phyloP scores from a whole-genome alignment of 2,888 invertebrate genomes.

The Drosophila algonquin region DNA sequence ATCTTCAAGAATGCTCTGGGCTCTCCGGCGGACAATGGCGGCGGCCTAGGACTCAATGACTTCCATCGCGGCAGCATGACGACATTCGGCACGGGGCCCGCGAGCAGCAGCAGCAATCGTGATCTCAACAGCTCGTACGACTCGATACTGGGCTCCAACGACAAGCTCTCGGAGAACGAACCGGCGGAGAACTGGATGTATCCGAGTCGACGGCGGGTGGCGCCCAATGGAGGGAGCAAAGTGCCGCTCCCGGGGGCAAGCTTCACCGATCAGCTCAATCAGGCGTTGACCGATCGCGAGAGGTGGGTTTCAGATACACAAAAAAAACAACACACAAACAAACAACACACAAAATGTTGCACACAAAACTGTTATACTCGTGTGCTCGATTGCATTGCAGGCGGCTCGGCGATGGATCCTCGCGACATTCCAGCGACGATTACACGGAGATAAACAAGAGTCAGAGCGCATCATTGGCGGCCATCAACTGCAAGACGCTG shows the following conservation, averaged over 20 bases:
- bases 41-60: constrained; percentile 63
- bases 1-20: constrained; percentile 80
- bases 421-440: constrained; percentile 87
- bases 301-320: constrained; percentile 84
- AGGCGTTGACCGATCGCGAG: constrained; percentile 93
- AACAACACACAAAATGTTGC: constrained; percentile 20
- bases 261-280: constrained; percentile 93
- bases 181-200: constrained; percentile 84
- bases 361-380: constrained; percentile 50
- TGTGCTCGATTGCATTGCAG: constrained; percentile 62
- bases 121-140: constrained; percentile 84
- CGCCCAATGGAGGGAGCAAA: constrained; percentile 82
- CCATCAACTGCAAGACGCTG: constrained; percentile 91
- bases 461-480: constrained; percentile 86
- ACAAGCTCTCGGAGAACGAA: constrained; percentile 83
- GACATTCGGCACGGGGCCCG: constrained; percentile 75
- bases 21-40: constrained; percentile 73
- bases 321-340: neutral
- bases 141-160: constrained; percentile 84
- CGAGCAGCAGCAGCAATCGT: constrained; percentile 76
- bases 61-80: constrained; percentile 82
- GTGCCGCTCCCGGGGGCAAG: constrained; percentile 89
- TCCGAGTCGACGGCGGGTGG: constrained; percentile 83
- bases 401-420: constrained; percentile 84
- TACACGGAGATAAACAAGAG: constrained; percentile 86